Percentiles rank a stretch among this genome's conserved stretches.
phyloP scores from a whole-genome alignment of 2,113 vertebrate genomes.

The Platycercus adscitus region DNA sequence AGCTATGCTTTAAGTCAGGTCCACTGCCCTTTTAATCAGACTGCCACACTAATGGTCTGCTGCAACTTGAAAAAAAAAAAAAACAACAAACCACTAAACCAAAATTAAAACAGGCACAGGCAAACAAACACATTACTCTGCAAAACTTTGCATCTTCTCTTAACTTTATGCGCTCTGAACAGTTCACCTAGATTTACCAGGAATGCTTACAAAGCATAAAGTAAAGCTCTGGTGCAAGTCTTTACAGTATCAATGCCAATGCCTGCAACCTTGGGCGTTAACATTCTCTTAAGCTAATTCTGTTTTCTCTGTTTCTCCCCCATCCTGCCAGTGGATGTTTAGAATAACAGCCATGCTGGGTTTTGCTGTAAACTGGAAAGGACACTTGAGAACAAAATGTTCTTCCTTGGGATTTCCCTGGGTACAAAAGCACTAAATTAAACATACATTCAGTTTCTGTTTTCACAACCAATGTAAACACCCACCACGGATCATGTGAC shows the following conservation, averaged over 20 bases:
- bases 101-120: accelerated
- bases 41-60: background rate
- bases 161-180: background rate
- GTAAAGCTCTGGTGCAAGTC: background rate
- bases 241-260: background rate
- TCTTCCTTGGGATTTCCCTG: background rate
- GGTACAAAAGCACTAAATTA: background rate
- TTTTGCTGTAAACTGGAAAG: background rate
- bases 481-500: background rate
- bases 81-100: background rate
- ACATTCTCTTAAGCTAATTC: background rate
- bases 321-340: background rate
- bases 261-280: background rate
- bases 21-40: background rate
- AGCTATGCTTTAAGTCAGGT: background rate
- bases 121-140: background rate
- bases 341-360: background rate
- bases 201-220: background rate
- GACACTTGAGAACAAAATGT: background rate
- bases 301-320: background rate
- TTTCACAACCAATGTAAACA: background rate
- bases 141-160: background rate
- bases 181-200: background rate
- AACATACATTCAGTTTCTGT: background rate
- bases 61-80: background rate